These are phyloP conservation scores for Coptotermes formosanus DNA, from an alignment of 1,140 invertebrate species.

Conservation along the genomic window DNA sequence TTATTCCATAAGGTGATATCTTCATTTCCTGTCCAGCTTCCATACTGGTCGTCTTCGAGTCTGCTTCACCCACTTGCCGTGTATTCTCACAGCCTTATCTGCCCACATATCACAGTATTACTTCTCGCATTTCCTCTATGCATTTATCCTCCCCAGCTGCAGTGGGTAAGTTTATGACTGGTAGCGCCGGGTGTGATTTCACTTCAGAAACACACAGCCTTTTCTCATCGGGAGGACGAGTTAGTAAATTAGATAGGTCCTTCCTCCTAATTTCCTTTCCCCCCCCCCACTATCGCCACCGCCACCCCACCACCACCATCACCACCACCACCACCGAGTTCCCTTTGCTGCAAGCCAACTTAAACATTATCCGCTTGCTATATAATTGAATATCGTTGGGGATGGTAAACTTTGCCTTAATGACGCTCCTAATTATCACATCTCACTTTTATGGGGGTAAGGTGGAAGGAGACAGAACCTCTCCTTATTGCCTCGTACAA, in stretches of 20 bases:
- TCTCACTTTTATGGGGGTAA: background rate
- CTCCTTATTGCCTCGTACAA: too few relatives aligned
- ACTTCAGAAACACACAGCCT: background rate
- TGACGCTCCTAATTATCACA: background rate
- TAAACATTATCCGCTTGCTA: background rate
- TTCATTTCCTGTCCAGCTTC: background rate
- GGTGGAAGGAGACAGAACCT: too few relatives aligned
- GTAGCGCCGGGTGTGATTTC: background rate
- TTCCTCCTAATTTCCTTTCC: too few relatives aligned
- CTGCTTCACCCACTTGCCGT: background rate
- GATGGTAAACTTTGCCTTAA: background rate
- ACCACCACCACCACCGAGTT: too few relatives aligned
- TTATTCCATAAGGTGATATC: too few relatives aligned
- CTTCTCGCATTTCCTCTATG: background rate
- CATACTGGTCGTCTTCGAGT: background rate
- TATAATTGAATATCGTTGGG: conserved; percentile 6
- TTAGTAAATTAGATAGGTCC: background rate
- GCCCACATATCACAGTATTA: background rate
- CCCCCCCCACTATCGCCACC: too few relatives aligned
- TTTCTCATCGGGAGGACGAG: background rate
- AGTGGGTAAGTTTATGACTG: background rate
- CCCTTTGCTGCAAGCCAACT: background rate
- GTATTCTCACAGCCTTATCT: background rate
- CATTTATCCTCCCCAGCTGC: background rate
- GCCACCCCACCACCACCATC: too few relatives aligned